phyloP scores from a whole-genome alignment of 2,113 vertebrate species.

The Cyphomyrus discorhynchus region DNA sequence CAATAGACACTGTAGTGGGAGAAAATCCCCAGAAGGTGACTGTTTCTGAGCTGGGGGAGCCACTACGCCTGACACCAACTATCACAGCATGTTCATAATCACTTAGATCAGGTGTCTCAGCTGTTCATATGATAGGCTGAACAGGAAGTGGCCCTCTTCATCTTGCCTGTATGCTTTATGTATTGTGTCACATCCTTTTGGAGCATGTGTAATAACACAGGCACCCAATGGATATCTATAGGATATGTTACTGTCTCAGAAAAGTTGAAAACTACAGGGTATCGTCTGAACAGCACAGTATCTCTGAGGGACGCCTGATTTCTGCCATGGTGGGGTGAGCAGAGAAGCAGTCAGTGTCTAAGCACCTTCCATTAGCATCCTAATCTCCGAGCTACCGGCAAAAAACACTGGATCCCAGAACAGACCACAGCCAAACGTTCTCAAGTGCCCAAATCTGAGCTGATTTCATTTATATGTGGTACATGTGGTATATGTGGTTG shows the following conservation, averaged over 20 bases:
- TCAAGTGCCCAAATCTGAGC: constrained; percentile 40
- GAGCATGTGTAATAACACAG: not conserved
- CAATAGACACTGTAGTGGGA: not conserved
- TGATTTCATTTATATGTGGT: constrained; percentile 42
- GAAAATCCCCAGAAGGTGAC: not conserved
- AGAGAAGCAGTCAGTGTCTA: constrained; percentile 17
- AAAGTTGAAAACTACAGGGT: not conserved
- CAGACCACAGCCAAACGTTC: constrained; percentile 40
- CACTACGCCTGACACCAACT: not conserved
- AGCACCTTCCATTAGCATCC: constrained; percentile 24
- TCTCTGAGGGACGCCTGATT: not conserved
- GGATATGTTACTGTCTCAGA: not conserved
- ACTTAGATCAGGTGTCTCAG: not conserved
- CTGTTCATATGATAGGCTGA: not conserved
- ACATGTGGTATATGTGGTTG: constrained; percentile 25
- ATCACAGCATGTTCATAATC: not conserved
- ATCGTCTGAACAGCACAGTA: not conserved
- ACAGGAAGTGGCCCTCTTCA: not conserved
- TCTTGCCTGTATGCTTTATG: not conserved
- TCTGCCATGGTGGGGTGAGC: constrained; percentile 8
- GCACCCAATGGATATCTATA: not conserved
- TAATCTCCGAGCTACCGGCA: constrained; percentile 40
- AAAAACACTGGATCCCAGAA: constrained; percentile 30
- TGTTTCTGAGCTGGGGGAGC: not conserved
- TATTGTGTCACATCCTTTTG: not conserved